phyloP scores from a whole-genome alignment of 2,113 vertebrate genomes.

The Rynchops niger region DNA sequence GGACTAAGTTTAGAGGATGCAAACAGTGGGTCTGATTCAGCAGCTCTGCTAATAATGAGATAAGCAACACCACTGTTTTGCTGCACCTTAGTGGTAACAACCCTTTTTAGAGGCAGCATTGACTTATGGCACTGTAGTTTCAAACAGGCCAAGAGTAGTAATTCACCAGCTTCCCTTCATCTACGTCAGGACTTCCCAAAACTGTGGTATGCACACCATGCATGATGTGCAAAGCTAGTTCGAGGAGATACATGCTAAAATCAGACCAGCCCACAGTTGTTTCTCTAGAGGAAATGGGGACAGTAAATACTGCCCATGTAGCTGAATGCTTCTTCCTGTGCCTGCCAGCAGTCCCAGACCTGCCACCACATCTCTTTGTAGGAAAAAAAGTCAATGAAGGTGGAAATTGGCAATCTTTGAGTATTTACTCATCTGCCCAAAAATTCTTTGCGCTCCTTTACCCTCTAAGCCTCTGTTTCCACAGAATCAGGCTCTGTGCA shows the following conservation, averaged over 20 bases:
- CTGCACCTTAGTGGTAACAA: neutral
- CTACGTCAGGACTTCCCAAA: neutral
- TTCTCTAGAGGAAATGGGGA: neutral
- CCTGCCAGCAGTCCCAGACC: neutral
- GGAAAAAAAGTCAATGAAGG: neutral
- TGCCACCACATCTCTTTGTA: neutral
- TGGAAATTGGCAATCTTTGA: neutral
- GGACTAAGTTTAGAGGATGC: neutral
- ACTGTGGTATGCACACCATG: neutral
- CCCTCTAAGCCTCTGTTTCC: neutral
- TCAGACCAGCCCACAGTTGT: neutral
- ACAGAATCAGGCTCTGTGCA: neutral
- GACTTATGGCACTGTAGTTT: neutral
- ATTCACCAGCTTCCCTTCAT: neutral
- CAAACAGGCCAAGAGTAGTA: neutral
- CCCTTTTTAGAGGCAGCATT: neutral
- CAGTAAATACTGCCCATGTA: constrained; percentile 3
- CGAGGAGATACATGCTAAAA: fast-evolving
- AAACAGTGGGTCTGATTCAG: neutral
- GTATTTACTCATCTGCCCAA: neutral
- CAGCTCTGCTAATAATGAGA: neutral
- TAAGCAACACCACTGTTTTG: neutral
- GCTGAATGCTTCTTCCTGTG: neutral
- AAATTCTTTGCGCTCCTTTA: neutral
- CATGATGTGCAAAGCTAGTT: neutral